Conservation (phyloP, 2,888 invertebrate genomes). For the Osmoderma eremita region DNA sequence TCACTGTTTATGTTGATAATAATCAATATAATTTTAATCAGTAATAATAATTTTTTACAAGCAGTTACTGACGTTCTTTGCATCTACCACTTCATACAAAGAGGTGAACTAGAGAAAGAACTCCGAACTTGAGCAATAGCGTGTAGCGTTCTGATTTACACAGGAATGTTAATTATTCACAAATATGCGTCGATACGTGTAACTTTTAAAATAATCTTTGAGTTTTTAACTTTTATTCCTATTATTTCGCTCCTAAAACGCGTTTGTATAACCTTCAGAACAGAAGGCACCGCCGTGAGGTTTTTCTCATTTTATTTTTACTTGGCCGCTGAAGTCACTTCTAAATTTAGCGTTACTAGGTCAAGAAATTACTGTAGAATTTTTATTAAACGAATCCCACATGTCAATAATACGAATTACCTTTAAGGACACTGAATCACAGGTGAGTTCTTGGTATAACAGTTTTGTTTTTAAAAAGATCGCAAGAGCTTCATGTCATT, state of each 20-base stretch:
- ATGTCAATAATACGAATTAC: neutral
- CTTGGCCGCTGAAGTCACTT: slow-evolving; percentile 32
- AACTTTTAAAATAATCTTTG: neutral
- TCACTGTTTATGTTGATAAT: too few species aligned
- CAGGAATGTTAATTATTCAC: slow-evolving; percentile 4
- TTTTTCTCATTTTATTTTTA: slow-evolving; percentile 36
- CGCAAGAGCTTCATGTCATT: too few species aligned
- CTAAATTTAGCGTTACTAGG: slow-evolving; percentile 36
- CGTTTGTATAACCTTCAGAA: slow-evolving; percentile 23
- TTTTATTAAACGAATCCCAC: slow-evolving; percentile 9
- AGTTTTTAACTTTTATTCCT: too few species aligned
- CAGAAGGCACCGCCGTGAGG: slow-evolving; percentile 28
- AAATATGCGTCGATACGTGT: neutral
- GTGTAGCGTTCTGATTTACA: too few species aligned
- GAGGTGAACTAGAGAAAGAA: too few species aligned
- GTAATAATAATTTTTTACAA: too few species aligned
- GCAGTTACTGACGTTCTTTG: too few species aligned
- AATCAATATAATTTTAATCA: too few species aligned
- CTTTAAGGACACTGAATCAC: slow-evolving; percentile 1
- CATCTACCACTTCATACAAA: too few species aligned
- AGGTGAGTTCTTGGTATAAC: neutral
- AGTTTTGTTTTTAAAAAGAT: too few species aligned
- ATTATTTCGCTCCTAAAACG: too few species aligned
- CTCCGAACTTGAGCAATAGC: too few species aligned
- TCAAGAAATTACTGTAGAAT: slow-evolving; percentile 36